Conservation (phyloP, 2,888 invertebrate genomes). For the Macrophya alboannulata region DNA sequence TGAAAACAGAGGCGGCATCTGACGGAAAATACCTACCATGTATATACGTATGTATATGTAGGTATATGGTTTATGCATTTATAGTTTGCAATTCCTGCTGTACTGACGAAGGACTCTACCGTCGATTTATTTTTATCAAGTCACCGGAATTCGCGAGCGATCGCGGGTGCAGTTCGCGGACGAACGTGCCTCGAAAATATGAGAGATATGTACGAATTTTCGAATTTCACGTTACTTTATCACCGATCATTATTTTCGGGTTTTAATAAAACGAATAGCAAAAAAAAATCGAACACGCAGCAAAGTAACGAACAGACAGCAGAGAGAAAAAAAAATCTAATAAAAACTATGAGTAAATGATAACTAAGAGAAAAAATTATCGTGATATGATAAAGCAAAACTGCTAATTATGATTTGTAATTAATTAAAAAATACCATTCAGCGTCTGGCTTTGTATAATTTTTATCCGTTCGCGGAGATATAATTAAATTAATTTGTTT, state of each 20-base stretch:
- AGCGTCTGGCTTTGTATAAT: not conserved
- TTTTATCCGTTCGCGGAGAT: not conserved
- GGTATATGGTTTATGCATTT: not conserved
- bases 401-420: not conserved
- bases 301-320: not conserved
- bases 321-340: not conserved
- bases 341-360: not conserved
- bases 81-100: not conserved
- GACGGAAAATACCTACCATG: not conserved
- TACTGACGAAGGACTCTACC: constrained; percentile 12
- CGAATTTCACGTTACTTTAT: not conserved
- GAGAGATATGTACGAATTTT: not conserved
- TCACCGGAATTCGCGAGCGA: not conserved
- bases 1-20: constrained; percentile 47
- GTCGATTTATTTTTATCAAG: constrained; percentile 40
- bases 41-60: not conserved
- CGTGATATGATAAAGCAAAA: not conserved
- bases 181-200: not conserved
- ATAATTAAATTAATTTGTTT: constrained; percentile 39
- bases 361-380: not conserved
- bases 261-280: not conserved
- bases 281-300: not conserved
- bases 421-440: not conserved
- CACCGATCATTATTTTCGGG: constrained; percentile 38
- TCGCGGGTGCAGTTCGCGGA: too few species aligned